Conservation (phyloP, 2,888 invertebrate genomes). For the Lydus trimaculatus region DNA sequence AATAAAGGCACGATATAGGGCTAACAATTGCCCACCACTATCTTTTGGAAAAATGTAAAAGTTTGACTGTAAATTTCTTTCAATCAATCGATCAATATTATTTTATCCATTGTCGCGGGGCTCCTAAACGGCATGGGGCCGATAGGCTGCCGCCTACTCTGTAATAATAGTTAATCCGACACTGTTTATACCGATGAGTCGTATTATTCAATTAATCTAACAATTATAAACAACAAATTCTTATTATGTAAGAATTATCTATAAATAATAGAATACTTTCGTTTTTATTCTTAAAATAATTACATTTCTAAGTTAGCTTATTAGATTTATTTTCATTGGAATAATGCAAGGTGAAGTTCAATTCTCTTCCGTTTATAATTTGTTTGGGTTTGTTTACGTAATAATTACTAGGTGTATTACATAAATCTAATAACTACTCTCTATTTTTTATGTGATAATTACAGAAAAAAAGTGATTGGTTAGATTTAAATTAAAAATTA, state of each 20-base stretch:
- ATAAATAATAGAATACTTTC: neutral
- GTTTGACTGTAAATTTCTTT: no score
- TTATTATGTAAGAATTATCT: neutral
- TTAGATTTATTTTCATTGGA: neutral
- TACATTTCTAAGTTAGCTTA: neutral
- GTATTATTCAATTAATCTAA: neutral
- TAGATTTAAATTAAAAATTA: neutral
- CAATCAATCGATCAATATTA: no score
- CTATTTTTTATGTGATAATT: neutral
- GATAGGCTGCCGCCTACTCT: no score
- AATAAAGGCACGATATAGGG: no score
- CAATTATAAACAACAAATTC: neutral
- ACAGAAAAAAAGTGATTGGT: neutral
- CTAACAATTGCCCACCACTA: no score
- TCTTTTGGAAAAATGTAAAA: no score
- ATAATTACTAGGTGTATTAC: conserved; percentile 8
- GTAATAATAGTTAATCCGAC: no score
- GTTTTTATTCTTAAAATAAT: neutral
- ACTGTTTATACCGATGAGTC: no score
- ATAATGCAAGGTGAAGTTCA: conserved; percentile 20
- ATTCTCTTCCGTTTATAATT: conserved; percentile 12
- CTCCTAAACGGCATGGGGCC: no score
- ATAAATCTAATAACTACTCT: neutral
- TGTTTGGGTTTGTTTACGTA: neutral
- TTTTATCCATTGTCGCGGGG: no score